A percentile compares a stretch with the other conserved stretches of the same genome.
Evolutionary conservation across 2,888 invertebrate genomes (phyloP).

Genomic region (Nymphalis urticae): DNA sequence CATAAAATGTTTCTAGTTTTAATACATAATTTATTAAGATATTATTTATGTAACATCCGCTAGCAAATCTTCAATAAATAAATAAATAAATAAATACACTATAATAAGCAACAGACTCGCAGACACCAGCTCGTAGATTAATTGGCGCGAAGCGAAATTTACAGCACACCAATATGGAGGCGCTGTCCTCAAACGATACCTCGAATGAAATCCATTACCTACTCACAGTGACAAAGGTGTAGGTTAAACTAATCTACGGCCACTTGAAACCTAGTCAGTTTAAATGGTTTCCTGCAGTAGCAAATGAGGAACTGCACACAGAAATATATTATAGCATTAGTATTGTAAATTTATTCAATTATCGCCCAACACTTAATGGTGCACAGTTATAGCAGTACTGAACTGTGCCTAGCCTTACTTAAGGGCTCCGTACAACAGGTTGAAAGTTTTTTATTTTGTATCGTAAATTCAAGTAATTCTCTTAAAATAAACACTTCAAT

Average conservation of each 20-base stretch:
- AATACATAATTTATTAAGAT: too few species aligned
- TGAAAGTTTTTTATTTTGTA: too few species aligned
- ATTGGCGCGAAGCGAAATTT: constrained; percentile 15
- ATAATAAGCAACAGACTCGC: neutral
- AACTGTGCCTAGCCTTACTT: neutral
- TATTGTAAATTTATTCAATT: neutral
- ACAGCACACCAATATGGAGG: constrained; percentile 11
- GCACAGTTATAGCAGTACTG: neutral
- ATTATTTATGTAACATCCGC: too few species aligned
- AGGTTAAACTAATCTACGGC: constrained; percentile 1
- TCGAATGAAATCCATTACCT: constrained; percentile 2
- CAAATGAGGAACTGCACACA: constrained; percentile 1
- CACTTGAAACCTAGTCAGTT: constrained; percentile 4
- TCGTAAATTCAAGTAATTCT: too few species aligned
- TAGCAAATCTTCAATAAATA: too few species aligned
- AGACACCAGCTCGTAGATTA: constrained; percentile 8
- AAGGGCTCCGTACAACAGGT: neutral
- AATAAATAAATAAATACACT: too few species aligned
- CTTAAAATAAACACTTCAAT: too few species aligned
- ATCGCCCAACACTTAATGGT: neutral
- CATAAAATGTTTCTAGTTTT: too few species aligned
- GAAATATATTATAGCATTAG: neutral
- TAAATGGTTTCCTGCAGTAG: constrained; percentile 1
- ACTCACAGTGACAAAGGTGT: constrained; percentile 3
- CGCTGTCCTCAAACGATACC: constrained; percentile 11